Percentiles rank a stretch among this genome's conserved stretches.
phyloP scores from a whole-genome alignment of 2,888 invertebrate species.

The Patella pellucida region DNA sequence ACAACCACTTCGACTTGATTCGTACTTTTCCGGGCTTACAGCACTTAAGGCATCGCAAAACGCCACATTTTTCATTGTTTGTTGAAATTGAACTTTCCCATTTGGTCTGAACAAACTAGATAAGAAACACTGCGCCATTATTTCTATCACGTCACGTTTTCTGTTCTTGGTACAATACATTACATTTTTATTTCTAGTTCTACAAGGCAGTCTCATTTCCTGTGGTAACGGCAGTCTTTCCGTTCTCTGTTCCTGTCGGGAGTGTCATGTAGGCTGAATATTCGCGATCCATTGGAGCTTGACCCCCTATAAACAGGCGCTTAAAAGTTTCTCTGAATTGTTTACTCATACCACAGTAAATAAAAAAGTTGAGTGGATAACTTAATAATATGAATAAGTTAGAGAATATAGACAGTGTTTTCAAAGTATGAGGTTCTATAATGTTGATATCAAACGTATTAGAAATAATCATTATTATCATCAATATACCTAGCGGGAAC shows the following conservation, averaged over 20 bases:
- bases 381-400: conserved; percentile 93
- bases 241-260: conserved; percentile 58
- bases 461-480: conserved; percentile 82
- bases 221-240: conserved; percentile 45
- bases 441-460: conserved; percentile 57
- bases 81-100: too few species aligned
- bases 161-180: not conserved
- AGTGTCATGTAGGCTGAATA: conserved; percentile 65
- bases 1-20: too few species aligned
- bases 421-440: conserved; percentile 45
- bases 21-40: too few species aligned
- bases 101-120: not conserved
- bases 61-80: too few species aligned
- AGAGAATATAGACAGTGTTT: conserved; percentile 75
- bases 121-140: conserved; percentile 2
- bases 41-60: too few species aligned
- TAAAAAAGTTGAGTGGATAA: conserved; percentile 94
- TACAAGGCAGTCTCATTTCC: conserved; percentile 60
- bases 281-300: conserved; percentile 55
- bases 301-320: conserved; percentile 77
- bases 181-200: conserved; percentile 22
- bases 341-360: conserved; percentile 95
- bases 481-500: conserved; percentile 71
- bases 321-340: conserved; percentile 96
- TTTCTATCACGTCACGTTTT: conserved; percentile 1